Evolutionary conservation across 2,113 vertebrate genomes (phyloP).

Genomic region (Amblyornis subalaris): DNA sequence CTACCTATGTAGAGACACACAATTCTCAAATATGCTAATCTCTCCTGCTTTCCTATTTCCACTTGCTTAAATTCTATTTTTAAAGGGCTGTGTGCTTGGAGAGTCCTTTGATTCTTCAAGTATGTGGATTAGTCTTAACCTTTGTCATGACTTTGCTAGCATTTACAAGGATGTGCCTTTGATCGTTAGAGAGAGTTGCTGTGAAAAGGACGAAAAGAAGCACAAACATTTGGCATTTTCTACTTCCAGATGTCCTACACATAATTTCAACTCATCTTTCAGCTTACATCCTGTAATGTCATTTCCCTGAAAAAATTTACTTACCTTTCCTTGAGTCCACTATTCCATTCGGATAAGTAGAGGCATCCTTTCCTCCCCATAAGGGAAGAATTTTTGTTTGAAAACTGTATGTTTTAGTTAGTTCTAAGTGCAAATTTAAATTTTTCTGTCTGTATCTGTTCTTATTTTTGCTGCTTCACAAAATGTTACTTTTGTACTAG

Average conservation of each 20-base stretch:
- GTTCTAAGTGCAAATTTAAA: background rate
- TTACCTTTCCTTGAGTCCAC: background rate
- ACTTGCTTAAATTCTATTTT: background rate
- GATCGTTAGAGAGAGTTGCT: background rate
- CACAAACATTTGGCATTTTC: background rate
- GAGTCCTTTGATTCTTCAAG: background rate
- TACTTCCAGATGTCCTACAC: background rate
- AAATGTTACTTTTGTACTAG: background rate
- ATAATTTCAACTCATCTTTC: background rate
- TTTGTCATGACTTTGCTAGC: background rate
- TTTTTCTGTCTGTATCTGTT: background rate
- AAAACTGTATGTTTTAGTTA: background rate
- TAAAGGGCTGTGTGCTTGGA: background rate
- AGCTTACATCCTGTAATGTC: background rate
- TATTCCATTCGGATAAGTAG: background rate
- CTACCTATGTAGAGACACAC: background rate
- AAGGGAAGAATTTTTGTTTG: background rate
- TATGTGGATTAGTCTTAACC: background rate
- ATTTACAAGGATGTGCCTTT: background rate
- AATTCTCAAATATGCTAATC: background rate
- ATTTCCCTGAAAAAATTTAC: background rate
- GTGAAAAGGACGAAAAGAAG: background rate
- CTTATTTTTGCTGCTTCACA: background rate
- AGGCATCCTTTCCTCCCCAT: background rate
- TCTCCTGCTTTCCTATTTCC: background rate